Conservation (phyloP, 2,797 vertebrate species). For the Hydrophis major region DNA sequence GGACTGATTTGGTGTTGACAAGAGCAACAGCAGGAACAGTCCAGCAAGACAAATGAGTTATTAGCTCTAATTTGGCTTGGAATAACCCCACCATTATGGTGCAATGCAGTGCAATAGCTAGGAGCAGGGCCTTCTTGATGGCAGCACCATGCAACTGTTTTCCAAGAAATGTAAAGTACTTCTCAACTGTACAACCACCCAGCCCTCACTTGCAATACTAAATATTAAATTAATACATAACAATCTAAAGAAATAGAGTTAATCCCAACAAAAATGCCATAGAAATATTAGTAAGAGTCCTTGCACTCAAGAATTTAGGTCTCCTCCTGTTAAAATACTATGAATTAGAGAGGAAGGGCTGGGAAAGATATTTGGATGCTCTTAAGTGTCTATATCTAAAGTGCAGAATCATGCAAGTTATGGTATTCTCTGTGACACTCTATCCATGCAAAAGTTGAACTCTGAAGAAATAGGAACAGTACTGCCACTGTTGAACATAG, state of each 20-base stretch:
- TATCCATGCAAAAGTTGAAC: neutral
- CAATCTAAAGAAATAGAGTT: neutral
- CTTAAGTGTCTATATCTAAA: neutral
- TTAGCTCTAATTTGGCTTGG: neutral
- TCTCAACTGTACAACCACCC: neutral
- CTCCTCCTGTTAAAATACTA: neutral
- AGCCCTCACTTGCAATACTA: neutral
- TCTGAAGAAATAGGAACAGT: neutral
- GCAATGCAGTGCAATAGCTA: neutral
- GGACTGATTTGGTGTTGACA: neutral
- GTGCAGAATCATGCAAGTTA: neutral
- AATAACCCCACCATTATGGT: neutral
- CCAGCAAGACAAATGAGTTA: neutral
- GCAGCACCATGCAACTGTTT: neutral
- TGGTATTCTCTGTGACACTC: neutral
- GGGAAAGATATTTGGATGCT: neutral
- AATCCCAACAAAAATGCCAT: neutral
- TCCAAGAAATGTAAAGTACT: neutral
- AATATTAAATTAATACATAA: neutral
- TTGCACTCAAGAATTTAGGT: neutral
- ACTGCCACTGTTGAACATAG: neutral
- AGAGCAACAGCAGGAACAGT: neutral
- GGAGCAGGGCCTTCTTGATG: neutral
- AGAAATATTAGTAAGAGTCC: neutral
- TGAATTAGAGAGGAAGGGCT: neutral